phyloP scores from a whole-genome alignment of 2,797 vertebrate genomes.

The Apogon talboti region DNA sequence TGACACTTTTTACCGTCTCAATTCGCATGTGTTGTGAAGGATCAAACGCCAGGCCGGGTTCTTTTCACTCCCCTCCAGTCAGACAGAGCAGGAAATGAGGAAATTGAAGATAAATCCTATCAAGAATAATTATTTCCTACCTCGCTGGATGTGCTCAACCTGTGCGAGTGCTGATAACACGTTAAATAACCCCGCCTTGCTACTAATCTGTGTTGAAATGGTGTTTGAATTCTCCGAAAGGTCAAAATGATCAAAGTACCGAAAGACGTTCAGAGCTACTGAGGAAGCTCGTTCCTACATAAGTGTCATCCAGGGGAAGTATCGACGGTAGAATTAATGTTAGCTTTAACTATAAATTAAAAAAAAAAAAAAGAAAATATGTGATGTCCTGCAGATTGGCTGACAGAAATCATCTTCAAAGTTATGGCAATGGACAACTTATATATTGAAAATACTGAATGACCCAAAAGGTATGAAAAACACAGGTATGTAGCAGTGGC shows the following conservation, averaged over 20 bases:
- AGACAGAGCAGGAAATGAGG: constrained; percentile 67
- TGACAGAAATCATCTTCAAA: background rate
- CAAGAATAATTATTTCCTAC: constrained; percentile 69
- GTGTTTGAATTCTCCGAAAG: constrained; percentile 55
- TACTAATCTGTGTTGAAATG: constrained; percentile 56
- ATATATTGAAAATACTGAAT: constrained; percentile 3
- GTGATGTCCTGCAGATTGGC: background rate
- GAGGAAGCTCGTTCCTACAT: constrained; percentile 13
- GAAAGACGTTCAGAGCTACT: constrained; percentile 34
- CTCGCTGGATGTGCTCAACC: constrained; percentile 64
- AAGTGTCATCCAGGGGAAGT: constrained; percentile 2
- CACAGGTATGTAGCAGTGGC: background rate
- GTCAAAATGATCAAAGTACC: constrained; percentile 63
- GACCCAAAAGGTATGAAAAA: constrained; percentile 5
- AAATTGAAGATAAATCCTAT: constrained; percentile 69
- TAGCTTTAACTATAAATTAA: constrained; percentile 4
- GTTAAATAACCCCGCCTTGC: constrained; percentile 58
- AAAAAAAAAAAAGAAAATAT: constrained; percentile 5
- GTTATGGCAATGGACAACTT: background rate
- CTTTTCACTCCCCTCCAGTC: constrained; percentile 52
- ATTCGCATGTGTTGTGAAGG: constrained; percentile 26
- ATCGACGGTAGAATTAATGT: constrained; percentile 7
- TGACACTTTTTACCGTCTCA: constrained; percentile 44
- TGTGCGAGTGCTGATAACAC: constrained; percentile 71
- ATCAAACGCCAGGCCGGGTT: constrained; percentile 47